A percentile compares a stretch with the other conserved stretches of the same genome.
These are phyloP conservation scores for Rhodophaea formosa DNA, from an alignment of 2,888 invertebrate genomes.

Conservation along the genomic window DNA sequence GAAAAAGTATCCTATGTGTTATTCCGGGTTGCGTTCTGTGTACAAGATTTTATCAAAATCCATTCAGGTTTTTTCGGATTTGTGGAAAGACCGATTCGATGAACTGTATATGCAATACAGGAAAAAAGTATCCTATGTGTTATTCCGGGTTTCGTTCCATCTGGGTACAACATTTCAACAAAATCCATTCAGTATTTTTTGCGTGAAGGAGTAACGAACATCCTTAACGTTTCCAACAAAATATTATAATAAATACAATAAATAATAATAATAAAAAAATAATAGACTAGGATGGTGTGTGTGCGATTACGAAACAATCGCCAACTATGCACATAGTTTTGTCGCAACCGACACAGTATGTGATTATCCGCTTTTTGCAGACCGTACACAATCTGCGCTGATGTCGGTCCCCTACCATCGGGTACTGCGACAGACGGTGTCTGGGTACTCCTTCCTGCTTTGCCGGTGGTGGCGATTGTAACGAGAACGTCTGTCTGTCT, in stretches of 20 bases:
- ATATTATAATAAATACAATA: background rate
- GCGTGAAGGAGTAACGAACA: constrained; percentile 19
- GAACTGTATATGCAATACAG: background rate
- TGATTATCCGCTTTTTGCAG: constrained; percentile 12
- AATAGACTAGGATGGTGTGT: background rate
- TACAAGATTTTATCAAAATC: too few species aligned
- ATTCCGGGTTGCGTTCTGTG: too few species aligned
- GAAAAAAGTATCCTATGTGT: too few species aligned
- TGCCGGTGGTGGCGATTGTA: background rate
- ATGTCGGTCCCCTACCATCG: background rate
- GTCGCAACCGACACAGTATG: constrained; percentile 16
- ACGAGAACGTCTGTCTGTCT: background rate
- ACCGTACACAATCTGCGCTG: constrained; percentile 7
- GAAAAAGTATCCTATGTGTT: too few species aligned
- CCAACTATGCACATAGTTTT: constrained; percentile 14
- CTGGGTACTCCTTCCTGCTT: background rate
- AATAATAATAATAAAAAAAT: background rate
- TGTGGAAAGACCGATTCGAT: background rate
- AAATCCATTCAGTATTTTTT: constrained; percentile 1
- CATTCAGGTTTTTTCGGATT: background rate
- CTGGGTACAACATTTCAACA: background rate
- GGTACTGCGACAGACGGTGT: constrained; percentile 6
- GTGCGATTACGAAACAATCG: constrained; percentile 6
- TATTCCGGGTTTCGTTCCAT: background rate
- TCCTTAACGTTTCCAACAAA: constrained; percentile 12